phyloP scores from a whole-genome alignment of 2,797 vertebrate species.

The Poeciliopsis gracilis region DNA sequence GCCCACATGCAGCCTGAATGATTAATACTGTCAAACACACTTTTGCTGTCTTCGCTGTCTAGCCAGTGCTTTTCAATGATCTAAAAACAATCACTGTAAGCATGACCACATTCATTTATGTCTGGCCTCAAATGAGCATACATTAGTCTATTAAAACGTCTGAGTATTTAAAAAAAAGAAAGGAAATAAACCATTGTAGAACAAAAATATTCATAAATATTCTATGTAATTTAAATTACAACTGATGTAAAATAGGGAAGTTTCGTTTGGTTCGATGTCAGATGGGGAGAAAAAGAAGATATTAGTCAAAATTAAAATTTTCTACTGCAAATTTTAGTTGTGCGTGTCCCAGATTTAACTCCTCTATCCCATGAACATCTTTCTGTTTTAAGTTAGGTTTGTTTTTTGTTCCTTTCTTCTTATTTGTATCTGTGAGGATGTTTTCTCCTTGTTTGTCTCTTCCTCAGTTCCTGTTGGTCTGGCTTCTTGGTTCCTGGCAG shows the following conservation, averaged over 20 bases:
- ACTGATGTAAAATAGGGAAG: not conserved
- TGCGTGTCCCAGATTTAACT: constrained; percentile 14
- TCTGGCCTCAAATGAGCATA: constrained; percentile 23
- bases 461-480: not conserved
- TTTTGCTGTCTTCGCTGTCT: constrained; percentile 71
- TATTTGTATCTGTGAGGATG: not conserved
- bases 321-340: constrained; percentile 5
- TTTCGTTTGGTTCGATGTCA: not conserved
- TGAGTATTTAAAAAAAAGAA: not conserved
- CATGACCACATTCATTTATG: constrained; percentile 60
- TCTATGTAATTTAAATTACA: not conserved
- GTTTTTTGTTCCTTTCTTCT: not conserved
- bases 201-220: not conserved
- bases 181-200: not conserved
- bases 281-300: not conserved
- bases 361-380: not conserved
- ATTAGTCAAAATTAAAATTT: not conserved
- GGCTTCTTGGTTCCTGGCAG: constrained; percentile 2
- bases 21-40: constrained; percentile 74
- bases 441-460: not conserved
- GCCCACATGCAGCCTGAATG: constrained; percentile 49
- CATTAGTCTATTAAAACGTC: not conserved
- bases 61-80: constrained; percentile 56
- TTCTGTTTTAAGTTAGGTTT: not conserved
- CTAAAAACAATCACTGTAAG: constrained; percentile 65